These are phyloP conservation scores for Xylocopa sonorina DNA, from an alignment of 1,140 invertebrate genomes.

Conservation along the genomic window DNA sequence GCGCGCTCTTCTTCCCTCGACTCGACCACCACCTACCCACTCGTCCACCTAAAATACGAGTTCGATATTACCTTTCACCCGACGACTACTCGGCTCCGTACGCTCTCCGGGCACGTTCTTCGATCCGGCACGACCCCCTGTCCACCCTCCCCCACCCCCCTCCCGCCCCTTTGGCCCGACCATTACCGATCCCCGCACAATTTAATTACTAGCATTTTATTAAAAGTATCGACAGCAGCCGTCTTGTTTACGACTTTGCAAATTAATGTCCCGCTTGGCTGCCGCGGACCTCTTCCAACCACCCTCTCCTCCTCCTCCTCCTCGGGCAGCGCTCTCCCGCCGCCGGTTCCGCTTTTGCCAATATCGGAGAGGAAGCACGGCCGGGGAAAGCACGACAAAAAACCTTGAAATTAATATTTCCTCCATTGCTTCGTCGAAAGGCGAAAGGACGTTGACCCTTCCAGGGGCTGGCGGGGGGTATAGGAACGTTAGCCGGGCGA, in stretches of 20 bases:
- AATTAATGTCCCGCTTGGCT: slow-evolving; percentile 74
- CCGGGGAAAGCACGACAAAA: slow-evolving; percentile 58
- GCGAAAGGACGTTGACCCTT: slow-evolving; percentile 61
- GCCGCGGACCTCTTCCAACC: slow-evolving; percentile 58
- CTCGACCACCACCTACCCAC: slow-evolving; percentile 42
- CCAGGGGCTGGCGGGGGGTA: slow-evolving; percentile 1
- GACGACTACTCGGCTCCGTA: slow-evolving; percentile 58
- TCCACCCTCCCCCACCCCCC: too few relatives aligned
- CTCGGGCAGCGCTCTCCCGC: too few relatives aligned
- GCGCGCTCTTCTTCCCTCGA: slow-evolving; percentile 39
- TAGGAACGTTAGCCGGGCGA: slow-evolving; percentile 11
- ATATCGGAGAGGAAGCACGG: slow-evolving; percentile 49
- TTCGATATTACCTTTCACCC: slow-evolving; percentile 75
- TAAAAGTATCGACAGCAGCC: slow-evolving; percentile 80
- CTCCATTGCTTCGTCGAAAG: slow-evolving; percentile 59
- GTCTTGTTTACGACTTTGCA: slow-evolving; percentile 78
- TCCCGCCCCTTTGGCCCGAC: too few relatives aligned
- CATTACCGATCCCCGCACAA: slow-evolving; percentile 69
- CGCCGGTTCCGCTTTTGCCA: slow-evolving; percentile 54
- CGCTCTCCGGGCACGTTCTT: slow-evolving; percentile 42
- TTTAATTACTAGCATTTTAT: slow-evolving; percentile 81
- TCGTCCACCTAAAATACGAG: slow-evolving; percentile 74
- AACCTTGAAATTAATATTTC: slow-evolving; percentile 69
- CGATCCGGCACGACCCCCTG: too few relatives aligned
- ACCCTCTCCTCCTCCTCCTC: too few relatives aligned